Evolutionary conservation across 2,888 invertebrate genomes (phyloP).

Genomic region (Arge pagana): DNA sequence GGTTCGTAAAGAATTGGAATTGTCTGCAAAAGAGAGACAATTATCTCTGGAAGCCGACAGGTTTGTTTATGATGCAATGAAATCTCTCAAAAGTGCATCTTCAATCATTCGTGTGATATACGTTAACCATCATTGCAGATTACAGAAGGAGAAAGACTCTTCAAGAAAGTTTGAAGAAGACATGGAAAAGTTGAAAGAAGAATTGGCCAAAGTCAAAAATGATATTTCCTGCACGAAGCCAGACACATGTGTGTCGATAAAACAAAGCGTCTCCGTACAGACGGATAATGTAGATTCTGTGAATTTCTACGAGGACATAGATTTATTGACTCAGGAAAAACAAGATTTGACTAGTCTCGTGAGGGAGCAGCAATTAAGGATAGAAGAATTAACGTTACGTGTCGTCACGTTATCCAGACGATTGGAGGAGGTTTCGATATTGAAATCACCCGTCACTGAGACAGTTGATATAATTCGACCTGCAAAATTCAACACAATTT

Average conservation of each 20-base stretch:
- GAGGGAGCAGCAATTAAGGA: conserved; percentile 47
- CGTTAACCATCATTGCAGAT: conserved; percentile 38
- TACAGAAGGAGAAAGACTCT: conserved; percentile 45
- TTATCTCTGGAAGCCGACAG: conserved; percentile 46
- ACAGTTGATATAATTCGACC: conserved; percentile 31
- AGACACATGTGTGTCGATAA: conserved; percentile 18
- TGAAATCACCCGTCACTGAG: conserved; percentile 31
- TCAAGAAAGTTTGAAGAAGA: conserved; percentile 44
- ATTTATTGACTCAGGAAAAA: conserved; percentile 43
- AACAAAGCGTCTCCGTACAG: conserved; percentile 43
- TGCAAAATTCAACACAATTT: conserved; percentile 39
- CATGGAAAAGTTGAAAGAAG: conserved; percentile 46
- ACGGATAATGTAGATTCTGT: conserved; percentile 41
- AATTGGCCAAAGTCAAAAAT: conserved; percentile 43
- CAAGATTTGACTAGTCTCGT: conserved; percentile 45
- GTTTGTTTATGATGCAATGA: conserved; percentile 29
- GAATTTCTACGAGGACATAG: conserved; percentile 34
- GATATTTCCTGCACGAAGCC: conserved; percentile 27
- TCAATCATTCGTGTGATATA: too few relatives aligned
- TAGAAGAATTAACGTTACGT: conserved; percentile 49
- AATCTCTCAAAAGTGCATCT: neutral
- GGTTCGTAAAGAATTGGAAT: conserved; percentile 45
- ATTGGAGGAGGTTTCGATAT: conserved; percentile 46
- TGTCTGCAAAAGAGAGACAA: conserved; percentile 45
- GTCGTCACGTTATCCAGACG: conserved; percentile 46